phyloP scores from a whole-genome alignment of 2,797 vertebrate genomes.

The Graptemys geographica region DNA sequence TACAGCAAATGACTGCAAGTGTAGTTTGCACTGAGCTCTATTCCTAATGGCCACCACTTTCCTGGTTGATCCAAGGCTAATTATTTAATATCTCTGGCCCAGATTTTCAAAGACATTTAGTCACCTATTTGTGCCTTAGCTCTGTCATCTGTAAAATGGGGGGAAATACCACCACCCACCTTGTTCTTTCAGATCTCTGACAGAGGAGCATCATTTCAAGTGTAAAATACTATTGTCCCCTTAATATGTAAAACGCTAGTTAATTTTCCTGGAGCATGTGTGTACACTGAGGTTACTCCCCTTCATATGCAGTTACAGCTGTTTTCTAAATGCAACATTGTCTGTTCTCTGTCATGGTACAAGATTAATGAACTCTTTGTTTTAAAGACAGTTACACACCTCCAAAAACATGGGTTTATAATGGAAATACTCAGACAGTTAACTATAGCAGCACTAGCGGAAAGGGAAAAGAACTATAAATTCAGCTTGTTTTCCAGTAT shows the following conservation, averaged over 20 bases:
- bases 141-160: background rate
- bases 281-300: constrained; percentile 44
- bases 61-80: background rate
- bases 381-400: constrained; percentile 59
- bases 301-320: constrained; percentile 61
- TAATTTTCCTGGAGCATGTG: constrained; percentile 57
- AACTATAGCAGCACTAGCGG: constrained; percentile 1
- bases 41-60: background rate
- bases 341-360: constrained; percentile 52
- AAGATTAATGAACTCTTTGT: constrained; percentile 16
- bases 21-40: too few species aligned
- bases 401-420: constrained; percentile 61
- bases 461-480: constrained; percentile 58
- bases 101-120: background rate
- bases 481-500: constrained; percentile 57
- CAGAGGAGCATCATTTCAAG: background rate
- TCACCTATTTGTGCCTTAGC: background rate
- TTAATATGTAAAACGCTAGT: constrained; percentile 45
- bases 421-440: constrained; percentile 56
- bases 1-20: background rate
- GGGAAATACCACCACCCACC: background rate
- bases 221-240: constrained; percentile 28
- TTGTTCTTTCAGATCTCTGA: background rate
- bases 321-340: constrained; percentile 56
- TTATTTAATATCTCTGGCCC: background rate